These are phyloP conservation scores for Anadara kagoshimensis DNA, from an alignment of 1,140 invertebrate genomes.

Conservation along the genomic window DNA sequence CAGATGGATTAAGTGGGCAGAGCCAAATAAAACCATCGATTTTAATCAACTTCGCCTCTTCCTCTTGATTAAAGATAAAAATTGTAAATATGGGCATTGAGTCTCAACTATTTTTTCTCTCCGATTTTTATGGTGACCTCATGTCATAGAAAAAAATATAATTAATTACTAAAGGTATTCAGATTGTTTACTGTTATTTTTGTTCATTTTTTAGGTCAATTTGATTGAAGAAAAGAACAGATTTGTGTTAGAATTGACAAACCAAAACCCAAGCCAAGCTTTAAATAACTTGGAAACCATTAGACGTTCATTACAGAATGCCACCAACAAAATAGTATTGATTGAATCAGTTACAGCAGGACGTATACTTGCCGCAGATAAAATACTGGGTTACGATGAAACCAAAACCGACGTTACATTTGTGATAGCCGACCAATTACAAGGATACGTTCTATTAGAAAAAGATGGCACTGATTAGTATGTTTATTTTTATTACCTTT, in stretches of 20 bases:
- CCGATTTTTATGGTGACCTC: background rate
- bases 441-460: slow-evolving; percentile 35
- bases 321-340: slow-evolving; percentile 19
- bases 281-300: background rate
- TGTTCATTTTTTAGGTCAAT: slow-evolving; percentile 1
- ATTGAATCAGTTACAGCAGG: slow-evolving; percentile 12
- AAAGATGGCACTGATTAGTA: slow-evolving; percentile 36
- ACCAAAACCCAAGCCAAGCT: background rate
- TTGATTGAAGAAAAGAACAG: slow-evolving; percentile 25
- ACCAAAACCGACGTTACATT: slow-evolving; percentile 46
- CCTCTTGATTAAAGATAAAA: background rate
- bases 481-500: slow-evolving; percentile 25
- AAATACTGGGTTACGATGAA: slow-evolving; percentile 20
- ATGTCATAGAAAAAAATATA: background rate
- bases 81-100: background rate
- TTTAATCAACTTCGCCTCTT: background rate
- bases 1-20: no score
- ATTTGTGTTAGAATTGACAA: slow-evolving; percentile 14
- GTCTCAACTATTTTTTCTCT: background rate
- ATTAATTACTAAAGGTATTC: no score
- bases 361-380: slow-evolving; percentile 3
- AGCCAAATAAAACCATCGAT: no score
- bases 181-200: no score
- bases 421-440: slow-evolving; percentile 39
- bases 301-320: slow-evolving; percentile 11